These are phyloP conservation scores for Pollachius pollachius DNA, from an alignment of 2,113 vertebrate species.

Conservation along the genomic window DNA sequence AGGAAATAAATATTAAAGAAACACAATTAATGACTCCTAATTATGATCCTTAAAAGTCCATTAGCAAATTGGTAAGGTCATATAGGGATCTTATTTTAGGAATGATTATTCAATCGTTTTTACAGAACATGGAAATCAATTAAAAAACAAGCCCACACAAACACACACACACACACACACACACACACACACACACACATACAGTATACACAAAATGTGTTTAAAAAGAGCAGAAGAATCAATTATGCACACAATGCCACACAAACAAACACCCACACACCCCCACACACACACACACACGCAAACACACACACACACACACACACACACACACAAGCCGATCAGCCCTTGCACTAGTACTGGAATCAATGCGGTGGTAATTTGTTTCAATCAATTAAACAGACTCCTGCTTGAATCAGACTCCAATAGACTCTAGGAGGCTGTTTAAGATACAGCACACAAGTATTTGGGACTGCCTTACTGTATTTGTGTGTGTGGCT, in stretches of 20 bases:
- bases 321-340: slow-evolving; percentile 40
- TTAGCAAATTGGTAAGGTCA: slow-evolving; percentile 45
- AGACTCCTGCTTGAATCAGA: slow-evolving; percentile 76
- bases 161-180: slow-evolving; percentile 7
- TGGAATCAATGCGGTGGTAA: slow-evolving; percentile 69
- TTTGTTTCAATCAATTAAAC: slow-evolving; percentile 79
- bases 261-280: too few species aligned
- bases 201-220: too few species aligned
- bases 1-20: slow-evolving; percentile 2
- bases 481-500: not conserved
- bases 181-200: not conserved
- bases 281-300: slow-evolving; percentile 15
- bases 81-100: slow-evolving; percentile 35
- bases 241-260: too few species aligned
- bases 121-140: slow-evolving; percentile 43
- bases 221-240: too few species aligned
- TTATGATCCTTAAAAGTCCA: slow-evolving; percentile 48
- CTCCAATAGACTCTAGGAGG: slow-evolving; percentile 57
- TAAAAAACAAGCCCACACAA: slow-evolving; percentile 19
- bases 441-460: not conserved
- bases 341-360: slow-evolving; percentile 51
- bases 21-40: slow-evolving; percentile 49
- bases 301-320: slow-evolving; percentile 18
- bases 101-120: slow-evolving; percentile 34
- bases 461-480: not conserved